Conservation (phyloP, 2,113 vertebrate genomes). For the Emydura subglobosa region DNA sequence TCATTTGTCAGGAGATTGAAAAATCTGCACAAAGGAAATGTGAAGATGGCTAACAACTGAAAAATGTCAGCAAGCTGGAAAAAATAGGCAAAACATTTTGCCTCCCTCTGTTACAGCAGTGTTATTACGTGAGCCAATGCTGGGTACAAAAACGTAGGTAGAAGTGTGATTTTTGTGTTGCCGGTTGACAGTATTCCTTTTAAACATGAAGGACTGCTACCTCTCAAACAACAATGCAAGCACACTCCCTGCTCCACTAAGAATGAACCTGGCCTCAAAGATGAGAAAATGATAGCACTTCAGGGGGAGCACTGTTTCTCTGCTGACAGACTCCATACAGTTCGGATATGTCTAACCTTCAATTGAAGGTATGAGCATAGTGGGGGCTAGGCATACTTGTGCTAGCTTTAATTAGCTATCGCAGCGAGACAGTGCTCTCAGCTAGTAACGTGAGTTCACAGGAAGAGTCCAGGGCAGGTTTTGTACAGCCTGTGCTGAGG, state of each 20-base stretch:
- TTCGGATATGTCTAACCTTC: background rate
- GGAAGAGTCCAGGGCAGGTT: background rate
- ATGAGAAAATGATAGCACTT: background rate
- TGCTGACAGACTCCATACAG: background rate
- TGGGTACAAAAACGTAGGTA: background rate
- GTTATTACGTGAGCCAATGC: background rate
- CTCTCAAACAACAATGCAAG: background rate
- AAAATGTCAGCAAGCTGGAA: background rate
- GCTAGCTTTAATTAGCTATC: too few relatives aligned
- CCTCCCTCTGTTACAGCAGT: background rate
- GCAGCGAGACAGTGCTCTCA: fast-evolving
- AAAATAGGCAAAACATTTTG: background rate
- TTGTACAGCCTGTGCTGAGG: background rate
- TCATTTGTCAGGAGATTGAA: background rate
- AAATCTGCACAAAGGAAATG: background rate
- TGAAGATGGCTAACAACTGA: background rate
- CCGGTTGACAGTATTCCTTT: background rate
- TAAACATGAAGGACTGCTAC: background rate
- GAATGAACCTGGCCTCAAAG: background rate
- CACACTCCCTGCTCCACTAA: background rate
- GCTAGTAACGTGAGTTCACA: background rate
- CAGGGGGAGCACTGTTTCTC: background rate
- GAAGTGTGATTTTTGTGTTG: background rate
- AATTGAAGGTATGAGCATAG: background rate
- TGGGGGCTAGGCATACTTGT: too few relatives aligned